Conservation (phyloP, 2,113 vertebrate species). For the Macquaria australasica region DNA sequence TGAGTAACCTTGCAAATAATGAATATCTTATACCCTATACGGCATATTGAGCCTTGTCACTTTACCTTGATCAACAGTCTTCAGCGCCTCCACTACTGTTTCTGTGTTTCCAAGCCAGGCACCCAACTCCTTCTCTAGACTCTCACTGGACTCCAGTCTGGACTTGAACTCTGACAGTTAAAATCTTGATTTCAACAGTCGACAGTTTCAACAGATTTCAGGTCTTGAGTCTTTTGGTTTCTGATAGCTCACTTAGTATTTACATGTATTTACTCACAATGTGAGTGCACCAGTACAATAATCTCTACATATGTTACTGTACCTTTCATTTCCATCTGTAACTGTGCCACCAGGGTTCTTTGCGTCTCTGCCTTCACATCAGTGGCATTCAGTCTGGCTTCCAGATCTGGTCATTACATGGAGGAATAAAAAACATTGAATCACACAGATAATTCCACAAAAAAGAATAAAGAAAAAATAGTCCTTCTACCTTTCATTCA, state of each 20-base stretch:
- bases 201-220: neutral
- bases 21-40: neutral
- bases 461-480: neutral
- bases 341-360: slow-evolving; percentile 6
- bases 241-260: neutral
- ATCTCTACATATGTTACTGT: too few species aligned
- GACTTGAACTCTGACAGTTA: slow-evolving; percentile 16
- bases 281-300: neutral
- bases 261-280: neutral
- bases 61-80: slow-evolving; percentile 36
- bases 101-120: slow-evolving; percentile 1
- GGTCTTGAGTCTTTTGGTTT: neutral
- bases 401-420: neutral
- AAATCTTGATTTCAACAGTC: neutral
- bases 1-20: neutral
- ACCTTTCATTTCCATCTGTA: slow-evolving; percentile 16
- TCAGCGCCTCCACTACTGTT: neutral
- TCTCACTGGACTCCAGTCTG: slow-evolving; percentile 13
- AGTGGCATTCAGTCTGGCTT: slow-evolving; percentile 12
- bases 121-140: neutral
- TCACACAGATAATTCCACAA: too few species aligned
- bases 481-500: neutral
- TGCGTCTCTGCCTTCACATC: neutral
- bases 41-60: neutral
- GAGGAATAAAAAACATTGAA: too few species aligned